A percentile compares a stretch with the other conserved stretches of the same genome.
phyloP scores from a whole-genome alignment of 2,888 invertebrate genomes.

The Villa cingulata region DNA sequence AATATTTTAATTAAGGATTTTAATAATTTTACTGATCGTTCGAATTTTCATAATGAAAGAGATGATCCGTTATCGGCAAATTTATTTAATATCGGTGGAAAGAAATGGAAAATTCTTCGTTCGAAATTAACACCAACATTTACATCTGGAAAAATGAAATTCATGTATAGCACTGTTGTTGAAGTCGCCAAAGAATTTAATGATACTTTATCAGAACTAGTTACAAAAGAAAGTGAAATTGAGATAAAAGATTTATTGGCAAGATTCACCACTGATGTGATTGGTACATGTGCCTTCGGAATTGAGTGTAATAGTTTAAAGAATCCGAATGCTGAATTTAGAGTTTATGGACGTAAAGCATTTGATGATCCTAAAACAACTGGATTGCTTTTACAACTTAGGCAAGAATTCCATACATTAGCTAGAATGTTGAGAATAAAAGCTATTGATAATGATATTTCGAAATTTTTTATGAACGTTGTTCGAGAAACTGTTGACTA shows the following conservation, averaged over 20 bases:
- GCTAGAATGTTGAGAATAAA: slow-evolving; percentile 2
- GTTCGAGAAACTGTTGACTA: slow-evolving; percentile 26
- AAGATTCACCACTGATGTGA: slow-evolving; percentile 38
- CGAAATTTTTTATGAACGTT: slow-evolving; percentile 26
- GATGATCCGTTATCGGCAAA: slow-evolving; percentile 29
- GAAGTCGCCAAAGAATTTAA: slow-evolving; percentile 22
- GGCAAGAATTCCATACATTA: slow-evolving; percentile 9
- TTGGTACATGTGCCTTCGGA: slow-evolving; percentile 37
- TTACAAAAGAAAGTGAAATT: slow-evolving; percentile 12
- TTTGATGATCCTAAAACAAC: slow-evolving; percentile 9
- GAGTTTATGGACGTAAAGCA: slow-evolving; percentile 17
- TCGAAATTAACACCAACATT: slow-evolving; percentile 37
- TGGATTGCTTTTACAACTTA: slow-evolving; percentile 11
- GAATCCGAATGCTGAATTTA: slow-evolving; percentile 30
- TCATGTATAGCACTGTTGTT: slow-evolving; percentile 32
- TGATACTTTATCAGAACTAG: slow-evolving; percentile 4
- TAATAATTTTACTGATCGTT: slow-evolving; percentile 30
- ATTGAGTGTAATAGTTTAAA: slow-evolving; percentile 35
- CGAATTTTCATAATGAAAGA: slow-evolving; percentile 25
- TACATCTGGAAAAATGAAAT: slow-evolving; percentile 39
- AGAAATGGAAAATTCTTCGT: slow-evolving; percentile 36
- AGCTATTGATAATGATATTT: slow-evolving; percentile 17
- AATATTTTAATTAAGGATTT: slow-evolving; percentile 27
- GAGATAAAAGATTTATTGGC: slow-evolving; percentile 35
- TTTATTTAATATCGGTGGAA: slow-evolving; percentile 28